phyloP scores from a whole-genome alignment of 2,888 invertebrate species.

The Carterocephalus palaemon region DNA sequence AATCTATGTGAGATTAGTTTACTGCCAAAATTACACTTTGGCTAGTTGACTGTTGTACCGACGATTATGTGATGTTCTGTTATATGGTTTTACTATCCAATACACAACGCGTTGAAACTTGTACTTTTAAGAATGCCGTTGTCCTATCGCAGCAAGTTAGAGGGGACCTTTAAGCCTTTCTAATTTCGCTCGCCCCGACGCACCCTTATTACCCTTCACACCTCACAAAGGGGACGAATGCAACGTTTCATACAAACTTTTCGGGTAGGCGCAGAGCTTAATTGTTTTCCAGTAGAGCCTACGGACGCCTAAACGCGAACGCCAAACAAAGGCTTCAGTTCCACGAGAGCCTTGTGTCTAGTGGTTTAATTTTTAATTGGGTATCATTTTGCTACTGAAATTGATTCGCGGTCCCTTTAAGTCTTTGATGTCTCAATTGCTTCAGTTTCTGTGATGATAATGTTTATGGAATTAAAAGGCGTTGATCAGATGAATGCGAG shows the following conservation, averaged over 20 bases:
- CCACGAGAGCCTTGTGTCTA: conserved; percentile 51
- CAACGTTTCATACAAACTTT: conserved; percentile 59
- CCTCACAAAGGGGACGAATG: conserved; percentile 62
- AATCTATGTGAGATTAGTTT: too few relatives aligned
- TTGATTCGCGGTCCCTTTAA: neutral
- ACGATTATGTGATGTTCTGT: too few relatives aligned
- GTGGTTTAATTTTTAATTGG: conserved; percentile 65
- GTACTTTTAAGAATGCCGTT: too few relatives aligned
- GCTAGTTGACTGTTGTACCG: too few relatives aligned
- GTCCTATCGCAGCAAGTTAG: too few relatives aligned
- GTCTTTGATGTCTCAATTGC: too few relatives aligned
- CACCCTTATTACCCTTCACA: conserved; percentile 33
- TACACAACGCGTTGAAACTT: too few relatives aligned
- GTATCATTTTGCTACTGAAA: conserved; percentile 36
- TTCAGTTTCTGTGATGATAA: too few relatives aligned
- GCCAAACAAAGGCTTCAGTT: conserved; percentile 41
- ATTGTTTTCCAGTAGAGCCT: conserved; percentile 69
- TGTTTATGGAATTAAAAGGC: too few relatives aligned
- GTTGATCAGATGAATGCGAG: neutral
- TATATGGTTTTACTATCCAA: too few relatives aligned
- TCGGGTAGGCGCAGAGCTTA: conserved; percentile 66
- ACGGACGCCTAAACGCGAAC: conserved; percentile 55
- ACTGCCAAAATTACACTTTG: too few relatives aligned
- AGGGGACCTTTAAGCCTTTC: too few relatives aligned
- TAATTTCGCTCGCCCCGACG: neutral